Percentiles rank a stretch among this genome's conserved stretches.
Evolutionary conservation across 2,113 vertebrate species (phyloP).

Genomic region (Dicerorhinus sumatrensis): DNA sequence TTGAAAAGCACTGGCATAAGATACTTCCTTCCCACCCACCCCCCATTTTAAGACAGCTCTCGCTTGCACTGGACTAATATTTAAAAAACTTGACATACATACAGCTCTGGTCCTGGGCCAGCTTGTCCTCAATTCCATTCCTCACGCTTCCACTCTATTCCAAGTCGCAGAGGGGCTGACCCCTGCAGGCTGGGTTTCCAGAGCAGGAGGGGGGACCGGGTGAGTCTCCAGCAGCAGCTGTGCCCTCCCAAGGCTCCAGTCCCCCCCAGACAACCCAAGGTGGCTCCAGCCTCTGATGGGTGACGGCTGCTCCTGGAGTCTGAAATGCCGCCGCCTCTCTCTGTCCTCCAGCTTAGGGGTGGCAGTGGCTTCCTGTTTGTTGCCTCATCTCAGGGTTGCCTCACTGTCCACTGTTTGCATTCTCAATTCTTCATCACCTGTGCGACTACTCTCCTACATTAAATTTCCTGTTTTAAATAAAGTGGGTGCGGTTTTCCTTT

Average conservation of each 20-base stretch:
- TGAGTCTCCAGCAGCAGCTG: not conserved
- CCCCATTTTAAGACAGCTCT: not conserved
- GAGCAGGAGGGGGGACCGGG: not conserved
- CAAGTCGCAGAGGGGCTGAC: not conserved
- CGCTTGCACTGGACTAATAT: not conserved
- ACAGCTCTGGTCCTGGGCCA: slow-evolving; percentile 21
- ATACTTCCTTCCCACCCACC: not conserved
- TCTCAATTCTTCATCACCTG: not conserved
- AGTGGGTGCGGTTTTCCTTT: not conserved
- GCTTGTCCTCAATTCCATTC: not conserved
- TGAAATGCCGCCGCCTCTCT: not conserved
- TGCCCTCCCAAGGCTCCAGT: not conserved
- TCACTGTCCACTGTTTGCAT: not conserved
- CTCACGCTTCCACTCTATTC: not conserved
- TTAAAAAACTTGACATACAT: slow-evolving; percentile 14
- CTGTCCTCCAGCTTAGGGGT: not conserved
- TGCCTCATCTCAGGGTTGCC: slow-evolving; percentile 23
- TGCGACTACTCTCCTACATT: not conserved
- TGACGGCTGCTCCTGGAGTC: not conserved
- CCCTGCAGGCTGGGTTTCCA: not conserved
- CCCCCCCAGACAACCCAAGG: not conserved
- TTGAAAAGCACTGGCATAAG: not conserved
- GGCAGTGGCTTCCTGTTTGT: slow-evolving; percentile 33
- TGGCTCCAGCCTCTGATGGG: not conserved
- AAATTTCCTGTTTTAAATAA: not conserved